Evolutionary conservation across 1,140 invertebrate species (phyloP), one percentile per base, ranked within the genome.

Genomic region (Uloborus diversus): DNA sequence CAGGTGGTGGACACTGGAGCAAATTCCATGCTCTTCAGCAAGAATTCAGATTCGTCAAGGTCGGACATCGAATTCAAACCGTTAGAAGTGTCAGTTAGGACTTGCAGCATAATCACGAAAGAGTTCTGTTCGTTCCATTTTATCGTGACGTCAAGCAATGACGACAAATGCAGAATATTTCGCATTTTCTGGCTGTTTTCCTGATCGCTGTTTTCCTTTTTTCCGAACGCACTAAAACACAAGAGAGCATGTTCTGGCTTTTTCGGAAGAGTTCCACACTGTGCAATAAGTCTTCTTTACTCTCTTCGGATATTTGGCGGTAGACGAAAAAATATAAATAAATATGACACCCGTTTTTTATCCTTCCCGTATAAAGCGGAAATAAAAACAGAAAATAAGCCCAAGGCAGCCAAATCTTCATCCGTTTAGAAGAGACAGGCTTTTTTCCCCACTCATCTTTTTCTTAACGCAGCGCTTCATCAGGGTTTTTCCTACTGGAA

Each of bases 1-100:
- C n/a, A n/a, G 3, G 70, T 49, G 7, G 53, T 73, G 62, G 73
- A 78, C 73, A 78, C 62, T 0, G 33, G 32, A 1, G 73, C 28
- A 37, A 64, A 75, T 3, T 75, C 71, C 71, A 75, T 75, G 59
- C 64, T 33, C 20, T 59, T 62, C 28, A 75, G 20, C 14, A 78
- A 23, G 20, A 78, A 78, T 14, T 78, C 73, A 4, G 30, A 33
- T 7, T 75, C 71, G n/a, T 64, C 71, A 14, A 64, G 30, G 17
- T 75, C 57, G 20, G 71, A 35, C 71, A 75, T 66, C 17, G 71
- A 64, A 53, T 64, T 28, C 3, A 64, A 28, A 3, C 13, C 23
- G 13, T 27, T 32, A 25, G 57, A 64, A 51, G 51, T 42, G 56
- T 73, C 27, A 30, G 13, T 59, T 47, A 73, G 23, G 13, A 47